Conservation (phyloP, 2,113 vertebrate species). For the Polyodon spathula region DNA sequence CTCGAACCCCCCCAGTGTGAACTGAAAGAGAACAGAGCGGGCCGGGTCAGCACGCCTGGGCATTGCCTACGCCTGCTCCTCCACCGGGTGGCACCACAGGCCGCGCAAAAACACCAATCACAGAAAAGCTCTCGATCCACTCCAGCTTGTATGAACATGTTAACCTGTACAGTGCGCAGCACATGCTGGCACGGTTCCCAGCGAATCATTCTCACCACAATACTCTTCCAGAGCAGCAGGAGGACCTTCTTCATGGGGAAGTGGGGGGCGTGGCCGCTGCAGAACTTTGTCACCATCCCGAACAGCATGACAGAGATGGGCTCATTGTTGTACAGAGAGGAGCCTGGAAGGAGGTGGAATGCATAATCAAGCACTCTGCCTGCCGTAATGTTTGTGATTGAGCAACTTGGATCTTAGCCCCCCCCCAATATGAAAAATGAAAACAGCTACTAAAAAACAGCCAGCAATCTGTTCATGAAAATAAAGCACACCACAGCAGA, state of each 20-base stretch:
- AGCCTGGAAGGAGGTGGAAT: constrained; percentile 52
- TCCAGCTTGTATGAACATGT: no score
- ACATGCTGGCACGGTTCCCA: no score
- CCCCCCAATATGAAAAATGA: no score
- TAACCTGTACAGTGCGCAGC: no score
- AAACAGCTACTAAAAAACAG: no score
- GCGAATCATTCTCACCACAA: constrained; percentile 72
- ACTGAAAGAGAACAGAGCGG: constrained; percentile 49
- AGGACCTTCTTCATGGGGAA: constrained; percentile 97
- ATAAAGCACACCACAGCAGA: no score
- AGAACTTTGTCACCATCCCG: constrained; percentile 95
- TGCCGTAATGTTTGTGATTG: no score
- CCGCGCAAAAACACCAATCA: background rate
- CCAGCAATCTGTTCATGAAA: no score
- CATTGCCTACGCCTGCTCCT: no score
- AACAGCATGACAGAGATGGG: constrained; percentile 94
- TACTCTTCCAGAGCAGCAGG: constrained; percentile 85
- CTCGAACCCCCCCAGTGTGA: constrained; percentile 90
- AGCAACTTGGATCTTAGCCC: no score
- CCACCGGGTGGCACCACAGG: background rate
- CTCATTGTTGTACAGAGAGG: constrained; percentile 82
- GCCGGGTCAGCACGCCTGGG: background rate
- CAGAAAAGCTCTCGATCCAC: no score
- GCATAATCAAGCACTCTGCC: background rate
- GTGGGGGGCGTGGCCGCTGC: constrained; percentile 90